Percentiles rank a stretch among this genome's conserved stretches.
Evolutionary conservation across 2,888 invertebrate genomes (phyloP).

Genomic region (Leptopilina myrica): DNA sequence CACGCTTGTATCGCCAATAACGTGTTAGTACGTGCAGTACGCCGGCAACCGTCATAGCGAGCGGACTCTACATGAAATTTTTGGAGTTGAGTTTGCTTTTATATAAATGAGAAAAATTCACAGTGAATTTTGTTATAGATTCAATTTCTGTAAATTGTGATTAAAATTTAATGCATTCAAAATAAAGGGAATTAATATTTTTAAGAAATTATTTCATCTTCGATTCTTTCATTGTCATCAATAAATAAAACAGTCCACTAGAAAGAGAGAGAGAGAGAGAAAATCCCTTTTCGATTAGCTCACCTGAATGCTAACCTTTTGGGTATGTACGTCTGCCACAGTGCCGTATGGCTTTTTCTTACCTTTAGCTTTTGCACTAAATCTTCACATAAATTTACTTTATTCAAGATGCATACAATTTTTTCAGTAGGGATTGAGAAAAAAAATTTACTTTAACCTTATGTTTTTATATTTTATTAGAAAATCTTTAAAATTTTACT

Average conservation of each 20-base stretch:
- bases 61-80: neutral
- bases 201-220: neutral
- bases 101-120: too few species aligned
- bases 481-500: too few species aligned
- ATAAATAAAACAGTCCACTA: too few species aligned
- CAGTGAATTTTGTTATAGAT: neutral
- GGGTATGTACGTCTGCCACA: slow-evolving; percentile 30
- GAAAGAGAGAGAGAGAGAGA: neutral
- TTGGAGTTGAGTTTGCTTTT: too few species aligned
- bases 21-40: slow-evolving; percentile 21
- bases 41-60: slow-evolving; percentile 19
- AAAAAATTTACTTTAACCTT: too few species aligned
- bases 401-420: neutral
- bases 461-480: too few species aligned
- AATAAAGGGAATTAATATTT: too few species aligned
- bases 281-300: slow-evolving; percentile 35
- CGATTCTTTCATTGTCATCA: neutral
- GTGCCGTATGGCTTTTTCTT: slow-evolving; percentile 18
- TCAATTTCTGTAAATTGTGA: neutral
- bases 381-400: neutral
- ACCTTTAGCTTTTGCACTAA: neutral
- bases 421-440: neutral
- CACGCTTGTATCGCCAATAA: slow-evolving; percentile 12
- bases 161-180: too few species aligned
- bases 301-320: slow-evolving; percentile 40